A percentile compares a stretch with the other conserved stretches of the same genome.
Evolutionary conservation across 2,888 invertebrate genomes (phyloP).

Genomic region (Gasteruption jaculator): DNA sequence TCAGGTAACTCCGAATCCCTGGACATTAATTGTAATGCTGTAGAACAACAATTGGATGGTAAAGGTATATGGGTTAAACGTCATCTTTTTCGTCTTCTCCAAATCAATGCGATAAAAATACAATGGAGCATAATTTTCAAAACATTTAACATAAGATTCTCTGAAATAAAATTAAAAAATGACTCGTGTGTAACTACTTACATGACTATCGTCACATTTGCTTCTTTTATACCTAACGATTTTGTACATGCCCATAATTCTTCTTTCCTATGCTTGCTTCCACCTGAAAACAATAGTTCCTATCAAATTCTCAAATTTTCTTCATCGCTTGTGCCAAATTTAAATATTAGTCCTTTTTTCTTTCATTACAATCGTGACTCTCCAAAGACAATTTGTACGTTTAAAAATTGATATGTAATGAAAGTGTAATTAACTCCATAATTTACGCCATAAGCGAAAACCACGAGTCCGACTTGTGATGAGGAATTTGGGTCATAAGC

Average conservation of each 20-base stretch:
- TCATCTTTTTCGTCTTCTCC: background rate
- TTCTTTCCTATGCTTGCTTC: conserved; percentile 57
- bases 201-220: conserved; percentile 66
- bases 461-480: too few relatives aligned
- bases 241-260: conserved; percentile 82
- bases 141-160: conserved; percentile 1
- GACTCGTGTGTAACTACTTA: conserved; percentile 29
- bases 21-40: conserved; percentile 44
- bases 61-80: background rate
- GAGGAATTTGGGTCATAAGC: too few relatives aligned
- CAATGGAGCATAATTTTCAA: conserved; percentile 16
- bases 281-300: too few relatives aligned
- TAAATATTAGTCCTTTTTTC: too few relatives aligned
- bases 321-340: too few relatives aligned
- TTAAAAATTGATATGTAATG: too few relatives aligned
- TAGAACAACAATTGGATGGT: background rate
- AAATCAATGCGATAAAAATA: conserved; percentile 4
- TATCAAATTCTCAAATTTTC: too few relatives aligned
- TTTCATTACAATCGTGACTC: too few relatives aligned
- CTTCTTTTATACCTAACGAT: conserved; percentile 72
- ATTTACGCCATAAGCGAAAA: too few relatives aligned
- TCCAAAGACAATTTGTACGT: too few relatives aligned
- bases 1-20: conserved; percentile 74
- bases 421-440: too few relatives aligned
- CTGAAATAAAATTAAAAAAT: background rate